phyloP scores from a whole-genome alignment of 2,113 vertebrate genomes.

The Scatophagus argus region DNA sequence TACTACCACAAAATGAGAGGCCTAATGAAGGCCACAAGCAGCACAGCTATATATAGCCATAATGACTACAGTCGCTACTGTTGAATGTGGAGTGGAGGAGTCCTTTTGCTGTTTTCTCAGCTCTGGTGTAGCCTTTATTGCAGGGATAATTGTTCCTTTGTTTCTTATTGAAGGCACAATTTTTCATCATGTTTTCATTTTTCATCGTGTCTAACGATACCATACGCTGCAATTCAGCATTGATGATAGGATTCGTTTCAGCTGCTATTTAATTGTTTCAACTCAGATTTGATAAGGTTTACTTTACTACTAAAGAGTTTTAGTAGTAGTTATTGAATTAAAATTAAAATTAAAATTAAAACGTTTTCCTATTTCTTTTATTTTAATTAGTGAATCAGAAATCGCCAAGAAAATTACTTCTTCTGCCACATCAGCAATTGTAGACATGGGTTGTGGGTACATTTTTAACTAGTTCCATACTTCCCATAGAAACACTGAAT shows the following conservation, averaged over 20 bases:
- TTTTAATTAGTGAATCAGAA: background rate
- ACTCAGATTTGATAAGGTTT: background rate
- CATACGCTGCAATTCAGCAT: background rate
- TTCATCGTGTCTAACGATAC: background rate
- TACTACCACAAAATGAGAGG: constrained; percentile 67
- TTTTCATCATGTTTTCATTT: no score
- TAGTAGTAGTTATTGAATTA: background rate
- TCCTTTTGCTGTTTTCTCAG: constrained; percentile 62
- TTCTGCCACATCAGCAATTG: no score
- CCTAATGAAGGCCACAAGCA: constrained; percentile 76
- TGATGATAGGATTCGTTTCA: background rate
- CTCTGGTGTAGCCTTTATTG: constrained; percentile 44
- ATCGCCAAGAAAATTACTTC: background rate
- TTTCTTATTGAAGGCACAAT: constrained; percentile 53
- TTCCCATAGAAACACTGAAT: no score
- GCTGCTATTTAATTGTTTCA: background rate
- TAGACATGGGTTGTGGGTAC: background rate
- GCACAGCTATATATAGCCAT: constrained; percentile 67
- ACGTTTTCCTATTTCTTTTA: background rate
- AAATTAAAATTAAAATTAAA: background rate
- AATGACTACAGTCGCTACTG: constrained; percentile 55
- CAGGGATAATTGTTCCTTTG: constrained; percentile 64
- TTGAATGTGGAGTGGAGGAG: constrained; percentile 28
- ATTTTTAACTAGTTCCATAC: no score
- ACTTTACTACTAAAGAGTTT: background rate